Conservation (phyloP, 2,888 invertebrate species). For the Macrophya alboannulata region DNA sequence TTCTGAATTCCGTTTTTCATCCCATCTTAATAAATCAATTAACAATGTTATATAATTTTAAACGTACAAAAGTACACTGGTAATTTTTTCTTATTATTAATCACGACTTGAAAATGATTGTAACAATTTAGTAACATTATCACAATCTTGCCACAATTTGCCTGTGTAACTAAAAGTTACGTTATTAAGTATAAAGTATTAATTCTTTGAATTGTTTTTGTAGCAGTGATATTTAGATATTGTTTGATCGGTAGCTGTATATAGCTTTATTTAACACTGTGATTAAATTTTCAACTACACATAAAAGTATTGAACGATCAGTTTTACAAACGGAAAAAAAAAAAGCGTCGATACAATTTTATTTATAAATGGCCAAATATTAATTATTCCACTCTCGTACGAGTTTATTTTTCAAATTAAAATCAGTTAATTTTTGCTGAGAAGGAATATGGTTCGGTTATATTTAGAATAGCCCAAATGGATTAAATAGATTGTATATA, state of each 20-base stretch:
- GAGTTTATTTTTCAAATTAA: slow-evolving; percentile 47
- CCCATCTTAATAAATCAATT: background rate
- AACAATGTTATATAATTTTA: slow-evolving; percentile 20
- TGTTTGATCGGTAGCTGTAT: slow-evolving; percentile 27
- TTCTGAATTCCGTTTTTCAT: background rate
- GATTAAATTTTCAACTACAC: slow-evolving; percentile 30
- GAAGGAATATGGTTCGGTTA: slow-evolving; percentile 54
- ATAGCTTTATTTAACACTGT: slow-evolving; percentile 26
- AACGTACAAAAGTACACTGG: slow-evolving; percentile 30
- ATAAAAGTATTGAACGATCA: slow-evolving; percentile 5
- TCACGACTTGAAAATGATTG: background rate
- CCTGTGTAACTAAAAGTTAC: background rate
- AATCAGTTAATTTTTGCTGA: slow-evolving; percentile 34
- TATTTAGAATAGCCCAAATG: slow-evolving; percentile 47
- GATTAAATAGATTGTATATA: slow-evolving; percentile 66
- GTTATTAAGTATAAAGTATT: background rate
- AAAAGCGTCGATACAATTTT: background rate
- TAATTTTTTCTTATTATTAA: slow-evolving; percentile 20
- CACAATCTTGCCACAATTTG: slow-evolving; percentile 36
- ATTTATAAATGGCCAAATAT: slow-evolving; percentile 47
- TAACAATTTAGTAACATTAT: slow-evolving; percentile 8
- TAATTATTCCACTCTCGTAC: slow-evolving; percentile 52
- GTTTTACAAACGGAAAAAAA: background rate
- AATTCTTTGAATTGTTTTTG: background rate
- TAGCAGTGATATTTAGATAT: slow-evolving; percentile 8